These are phyloP conservation scores for Chirona hameri DNA, from an alignment of 2,888 invertebrate genomes.

Conservation along the genomic window DNA sequence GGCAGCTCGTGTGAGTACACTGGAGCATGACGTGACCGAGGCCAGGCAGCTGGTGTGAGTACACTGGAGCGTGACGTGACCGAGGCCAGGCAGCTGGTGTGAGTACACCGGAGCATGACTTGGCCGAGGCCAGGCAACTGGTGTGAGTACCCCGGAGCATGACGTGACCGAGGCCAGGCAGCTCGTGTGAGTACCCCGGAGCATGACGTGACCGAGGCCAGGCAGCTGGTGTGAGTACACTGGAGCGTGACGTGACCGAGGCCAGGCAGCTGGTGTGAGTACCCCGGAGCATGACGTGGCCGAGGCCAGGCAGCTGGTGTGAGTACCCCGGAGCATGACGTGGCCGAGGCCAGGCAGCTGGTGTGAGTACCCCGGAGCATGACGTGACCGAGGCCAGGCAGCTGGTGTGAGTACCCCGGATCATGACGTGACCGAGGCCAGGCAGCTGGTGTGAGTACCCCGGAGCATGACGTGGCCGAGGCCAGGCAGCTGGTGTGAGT, in stretches of 20 bases:
- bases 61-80: constrained; percentile 36
- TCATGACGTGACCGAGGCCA: constrained; percentile 45
- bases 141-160: constrained; percentile 50
- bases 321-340: constrained; percentile 43
- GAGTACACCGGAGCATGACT: constrained; percentile 44
- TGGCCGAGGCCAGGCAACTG: constrained; percentile 51
- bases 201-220: constrained; percentile 45
- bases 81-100: constrained; percentile 55
- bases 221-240: constrained; percentile 55
- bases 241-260: constrained; percentile 41
- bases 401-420: constrained; percentile 51
- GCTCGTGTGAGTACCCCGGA: constrained; percentile 51
- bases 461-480: constrained; percentile 41
- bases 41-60: constrained; percentile 56
- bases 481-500: constrained; percentile 56
- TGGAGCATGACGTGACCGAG: constrained; percentile 41
- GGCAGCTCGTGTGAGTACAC: constrained; percentile 55
- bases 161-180: constrained; percentile 49
- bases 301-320: constrained; percentile 55
- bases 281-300: constrained; percentile 36
- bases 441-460: constrained; percentile 54
- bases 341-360: constrained; percentile 51
- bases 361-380: constrained; percentile 50
- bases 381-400: constrained; percentile 49
- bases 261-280: constrained; percentile 56